Percentiles rank a stretch among this genome's conserved stretches.
These are phyloP conservation scores for Leptinotarsa peninsularis DNA, from an alignment of 2,888 invertebrate genomes.

Conservation along the genomic window DNA sequence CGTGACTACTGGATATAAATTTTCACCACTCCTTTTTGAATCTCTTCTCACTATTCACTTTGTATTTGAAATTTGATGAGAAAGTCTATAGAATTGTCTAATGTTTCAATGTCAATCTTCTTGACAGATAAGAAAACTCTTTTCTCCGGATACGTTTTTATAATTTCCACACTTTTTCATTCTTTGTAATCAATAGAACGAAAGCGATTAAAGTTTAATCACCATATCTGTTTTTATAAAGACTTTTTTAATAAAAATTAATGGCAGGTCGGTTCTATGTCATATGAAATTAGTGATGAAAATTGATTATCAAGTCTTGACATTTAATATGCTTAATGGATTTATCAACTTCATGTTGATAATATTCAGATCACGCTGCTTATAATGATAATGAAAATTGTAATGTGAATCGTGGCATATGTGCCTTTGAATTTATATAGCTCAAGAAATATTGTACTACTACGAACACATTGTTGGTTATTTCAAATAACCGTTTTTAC, in stretches of 20 bases:
- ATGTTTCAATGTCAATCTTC: conserved; percentile 2
- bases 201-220: conserved; percentile 18
- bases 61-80: background rate
- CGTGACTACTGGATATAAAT: no score
- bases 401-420: no score
- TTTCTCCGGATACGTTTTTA: background rate
- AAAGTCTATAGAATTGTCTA: background rate
- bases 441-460: no score
- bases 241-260: conserved; percentile 23
- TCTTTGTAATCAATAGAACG: background rate
- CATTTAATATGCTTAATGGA: background rate
- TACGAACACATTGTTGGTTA: no score
- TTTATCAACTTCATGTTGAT: background rate
- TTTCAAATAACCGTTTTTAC: no score
- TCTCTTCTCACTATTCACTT: background rate
- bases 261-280: background rate
- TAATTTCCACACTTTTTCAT: conserved; percentile 7
- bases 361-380: background rate
- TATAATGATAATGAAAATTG: no score
- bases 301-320: background rate
- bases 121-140: conserved; percentile 4
- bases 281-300: background rate
- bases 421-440: no score
- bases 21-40: background rate
- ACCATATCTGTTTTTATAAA: conserved; percentile 15